Evolutionary conservation across 2,113 vertebrate species (phyloP).

Genomic region (Turnix velox): DNA sequence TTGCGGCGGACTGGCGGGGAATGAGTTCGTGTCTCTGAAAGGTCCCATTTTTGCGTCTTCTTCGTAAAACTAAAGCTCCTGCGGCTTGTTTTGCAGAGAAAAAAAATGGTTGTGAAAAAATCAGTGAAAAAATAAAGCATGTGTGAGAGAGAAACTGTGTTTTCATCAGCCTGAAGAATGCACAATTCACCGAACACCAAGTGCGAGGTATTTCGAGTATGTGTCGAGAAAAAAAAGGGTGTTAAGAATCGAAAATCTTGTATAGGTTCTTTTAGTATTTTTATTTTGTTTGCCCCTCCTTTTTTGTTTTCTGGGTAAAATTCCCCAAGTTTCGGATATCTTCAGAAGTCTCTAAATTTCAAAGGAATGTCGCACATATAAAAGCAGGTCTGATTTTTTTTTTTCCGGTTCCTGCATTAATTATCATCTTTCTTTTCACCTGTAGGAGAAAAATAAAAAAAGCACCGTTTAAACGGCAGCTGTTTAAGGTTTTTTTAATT

Average conservation of each 20-base stretch:
- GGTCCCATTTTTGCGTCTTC: neutral
- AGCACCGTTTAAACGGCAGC: neutral
- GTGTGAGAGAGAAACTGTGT: rapidly evolving
- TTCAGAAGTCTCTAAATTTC: neutral
- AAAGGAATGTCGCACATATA: neutral
- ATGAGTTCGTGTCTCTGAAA: neutral
- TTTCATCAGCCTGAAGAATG: neutral
- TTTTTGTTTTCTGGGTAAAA: neutral
- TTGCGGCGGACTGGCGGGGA: neutral
- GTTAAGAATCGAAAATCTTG: neutral
- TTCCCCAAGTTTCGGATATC: neutral
- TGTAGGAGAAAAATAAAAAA: neutral
- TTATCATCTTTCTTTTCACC: neutral
- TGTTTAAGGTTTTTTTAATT: neutral
- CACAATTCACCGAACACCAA: neutral
- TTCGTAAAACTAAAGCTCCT: neutral
- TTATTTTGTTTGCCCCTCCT: neutral
- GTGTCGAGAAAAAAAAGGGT: neutral
- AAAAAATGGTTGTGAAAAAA: neutral
- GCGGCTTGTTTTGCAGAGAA: neutral
- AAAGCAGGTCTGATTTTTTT: neutral
- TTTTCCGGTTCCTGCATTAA: neutral
- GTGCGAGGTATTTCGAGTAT: neutral
- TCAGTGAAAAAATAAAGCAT: neutral
- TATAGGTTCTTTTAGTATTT: neutral